These are phyloP conservation scores for Dryococelus australis DNA, from an alignment of 2,888 invertebrate genomes.

Conservation along the genomic window DNA sequence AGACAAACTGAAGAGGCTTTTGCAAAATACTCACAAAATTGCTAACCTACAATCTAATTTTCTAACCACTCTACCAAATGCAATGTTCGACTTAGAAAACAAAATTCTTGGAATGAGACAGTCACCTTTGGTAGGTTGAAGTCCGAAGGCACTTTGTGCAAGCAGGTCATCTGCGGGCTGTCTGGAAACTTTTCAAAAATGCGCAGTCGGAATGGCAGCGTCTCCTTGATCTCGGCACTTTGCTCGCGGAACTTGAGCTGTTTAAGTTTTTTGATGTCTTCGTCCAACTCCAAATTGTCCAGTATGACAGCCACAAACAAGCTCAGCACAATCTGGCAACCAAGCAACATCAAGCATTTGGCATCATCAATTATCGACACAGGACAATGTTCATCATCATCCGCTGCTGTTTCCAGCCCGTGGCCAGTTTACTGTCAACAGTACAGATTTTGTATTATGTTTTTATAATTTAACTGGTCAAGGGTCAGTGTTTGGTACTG, in stretches of 20 bases:
- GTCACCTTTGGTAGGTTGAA: slow-evolving; percentile 86
- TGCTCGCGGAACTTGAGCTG: slow-evolving; percentile 97
- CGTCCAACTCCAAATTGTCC: slow-evolving; percentile 98
- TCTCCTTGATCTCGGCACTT: slow-evolving; percentile 97
- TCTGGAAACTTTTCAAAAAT: slow-evolving; percentile 99
- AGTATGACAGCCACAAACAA: slow-evolving; percentile 99
- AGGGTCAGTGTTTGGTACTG: too few relatives aligned
- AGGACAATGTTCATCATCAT: not conserved
- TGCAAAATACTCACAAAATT: too few relatives aligned
- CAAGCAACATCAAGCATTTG: slow-evolving; percentile 13
- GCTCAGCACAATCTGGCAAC: slow-evolving; percentile 90
- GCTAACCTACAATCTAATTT: too few relatives aligned
- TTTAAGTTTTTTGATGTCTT: slow-evolving; percentile 98
- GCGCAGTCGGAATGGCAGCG: slow-evolving; percentile 90
- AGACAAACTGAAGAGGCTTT: too few relatives aligned
- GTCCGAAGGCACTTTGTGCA: slow-evolving; percentile 93
- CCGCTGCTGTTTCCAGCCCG: too few relatives aligned
- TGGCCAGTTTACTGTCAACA: too few relatives aligned
- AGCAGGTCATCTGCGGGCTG: slow-evolving; percentile 96
- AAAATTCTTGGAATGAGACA: too few relatives aligned
- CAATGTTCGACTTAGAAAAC: too few relatives aligned
- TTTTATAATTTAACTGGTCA: too few relatives aligned
- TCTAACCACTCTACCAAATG: too few relatives aligned
- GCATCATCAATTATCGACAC: not conserved
- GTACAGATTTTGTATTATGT: too few relatives aligned